A percentile compares a stretch with the other conserved stretches of the same genome.
phyloP scores from a whole-genome alignment of 2,797 vertebrate species.

The Karalla daura region DNA sequence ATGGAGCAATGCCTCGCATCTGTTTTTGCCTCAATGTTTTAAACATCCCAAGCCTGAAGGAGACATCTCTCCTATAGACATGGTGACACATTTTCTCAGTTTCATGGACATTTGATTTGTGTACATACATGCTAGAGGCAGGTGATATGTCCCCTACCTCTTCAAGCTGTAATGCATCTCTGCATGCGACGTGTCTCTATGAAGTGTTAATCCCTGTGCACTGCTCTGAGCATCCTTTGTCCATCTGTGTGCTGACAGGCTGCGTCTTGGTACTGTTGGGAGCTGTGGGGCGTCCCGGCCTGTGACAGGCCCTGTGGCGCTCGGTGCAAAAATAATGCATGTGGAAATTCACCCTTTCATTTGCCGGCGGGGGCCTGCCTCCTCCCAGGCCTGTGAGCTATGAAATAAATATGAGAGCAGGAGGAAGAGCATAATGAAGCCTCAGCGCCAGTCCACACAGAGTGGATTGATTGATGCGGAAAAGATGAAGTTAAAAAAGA shows the following conservation, averaged over 20 bases:
- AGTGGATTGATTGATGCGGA: conserved; percentile 59
- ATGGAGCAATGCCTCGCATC: neutral
- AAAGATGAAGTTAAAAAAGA: conserved; percentile 15
- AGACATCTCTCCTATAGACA: neutral
- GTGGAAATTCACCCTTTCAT: conserved; percentile 82
- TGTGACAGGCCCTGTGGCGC: conserved; percentile 45
- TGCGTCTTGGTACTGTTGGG: neutral
- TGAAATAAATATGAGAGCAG: conserved; percentile 81
- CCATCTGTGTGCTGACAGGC: neutral
- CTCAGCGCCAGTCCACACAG: conserved; percentile 41
- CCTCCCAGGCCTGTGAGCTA: conserved; percentile 59
- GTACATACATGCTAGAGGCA: neutral
- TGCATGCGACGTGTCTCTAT: neutral
- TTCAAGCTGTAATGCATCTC: neutral
- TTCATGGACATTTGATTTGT: neutral
- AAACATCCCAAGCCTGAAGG: neutral
- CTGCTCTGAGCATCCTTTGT: neutral
- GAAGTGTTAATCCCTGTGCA: neutral
- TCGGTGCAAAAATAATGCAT: conserved; percentile 74
- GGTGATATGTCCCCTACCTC: neutral
- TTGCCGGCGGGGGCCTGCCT: conserved; percentile 57
- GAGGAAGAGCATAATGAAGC: conserved; percentile 65
- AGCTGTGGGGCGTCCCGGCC: conserved; percentile 18
- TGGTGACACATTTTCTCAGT: neutral
- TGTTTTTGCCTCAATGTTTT: neutral